Evolutionary conservation across 2,797 vertebrate species (phyloP).

Genomic region (Parauchenoglanis ngamensis): DNA sequence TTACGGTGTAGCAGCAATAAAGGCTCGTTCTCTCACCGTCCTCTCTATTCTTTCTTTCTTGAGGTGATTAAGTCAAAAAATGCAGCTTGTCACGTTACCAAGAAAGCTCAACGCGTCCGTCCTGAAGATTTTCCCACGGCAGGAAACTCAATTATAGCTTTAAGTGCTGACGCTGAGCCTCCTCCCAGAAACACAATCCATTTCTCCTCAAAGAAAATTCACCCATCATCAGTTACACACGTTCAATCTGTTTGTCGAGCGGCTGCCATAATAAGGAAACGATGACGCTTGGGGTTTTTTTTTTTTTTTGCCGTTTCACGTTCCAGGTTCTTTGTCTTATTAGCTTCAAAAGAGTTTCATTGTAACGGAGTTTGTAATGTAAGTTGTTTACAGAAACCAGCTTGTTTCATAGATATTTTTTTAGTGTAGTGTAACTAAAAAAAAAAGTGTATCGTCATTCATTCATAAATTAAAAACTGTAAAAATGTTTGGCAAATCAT

Average conservation of each 20-base stretch:
- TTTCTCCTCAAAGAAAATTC: background rate
- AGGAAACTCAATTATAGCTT: background rate
- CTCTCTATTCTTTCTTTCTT: background rate
- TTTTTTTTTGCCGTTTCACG: too few relatives aligned
- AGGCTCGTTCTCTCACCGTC: background rate
- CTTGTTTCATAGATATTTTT: too few relatives aligned
- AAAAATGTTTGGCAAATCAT: too few relatives aligned
- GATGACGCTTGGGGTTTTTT: too few relatives aligned
- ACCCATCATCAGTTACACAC: background rate
- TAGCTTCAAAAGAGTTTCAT: too few relatives aligned
- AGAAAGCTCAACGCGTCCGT: background rate
- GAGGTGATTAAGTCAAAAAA: background rate
- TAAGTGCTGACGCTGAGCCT: background rate
- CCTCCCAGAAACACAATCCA: background rate
- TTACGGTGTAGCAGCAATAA: background rate
- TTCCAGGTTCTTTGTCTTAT: too few relatives aligned
- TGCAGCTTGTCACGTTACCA: background rate
- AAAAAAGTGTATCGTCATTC: too few relatives aligned
- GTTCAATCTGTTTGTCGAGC: background rate
- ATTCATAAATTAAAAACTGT: too few relatives aligned
- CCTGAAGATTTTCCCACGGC: background rate
- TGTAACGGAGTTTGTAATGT: too few relatives aligned
- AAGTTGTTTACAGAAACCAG: too few relatives aligned
- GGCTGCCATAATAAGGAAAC: too few relatives aligned
- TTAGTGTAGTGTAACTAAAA: too few relatives aligned